phyloP scores from a whole-genome alignment of 2,113 vertebrate genomes.

The Porphyrio hochstetteri region DNA sequence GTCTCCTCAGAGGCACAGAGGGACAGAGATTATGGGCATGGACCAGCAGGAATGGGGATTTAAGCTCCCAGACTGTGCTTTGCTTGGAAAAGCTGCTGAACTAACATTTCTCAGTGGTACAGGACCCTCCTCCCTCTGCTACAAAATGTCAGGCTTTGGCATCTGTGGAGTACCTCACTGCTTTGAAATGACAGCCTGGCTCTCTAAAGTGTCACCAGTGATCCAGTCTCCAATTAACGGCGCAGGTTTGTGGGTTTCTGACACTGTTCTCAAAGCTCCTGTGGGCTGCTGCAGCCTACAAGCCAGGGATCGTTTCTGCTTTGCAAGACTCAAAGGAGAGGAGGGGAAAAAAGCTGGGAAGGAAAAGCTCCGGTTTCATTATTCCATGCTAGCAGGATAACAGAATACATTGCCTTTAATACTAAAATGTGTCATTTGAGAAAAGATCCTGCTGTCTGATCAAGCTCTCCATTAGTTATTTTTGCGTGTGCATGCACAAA shows the following conservation, averaged over 20 bases:
- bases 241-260: conserved; percentile 58
- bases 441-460: conserved; percentile 58
- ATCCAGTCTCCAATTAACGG: conserved; percentile 60
- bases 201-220: conserved; percentile 67
- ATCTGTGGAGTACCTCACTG: conserved; percentile 25
- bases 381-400: conserved; percentile 69
- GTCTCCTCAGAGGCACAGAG: background rate
- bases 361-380: conserved; percentile 57
- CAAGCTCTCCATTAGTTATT: conserved; percentile 58
- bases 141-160: conserved; percentile 45
- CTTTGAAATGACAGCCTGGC: conserved; percentile 55
- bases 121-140: background rate
- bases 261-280: conserved; percentile 61
- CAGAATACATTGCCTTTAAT: conserved; percentile 66
- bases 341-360: background rate
- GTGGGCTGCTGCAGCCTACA: conserved; percentile 68
- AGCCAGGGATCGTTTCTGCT: conserved; percentile 48
- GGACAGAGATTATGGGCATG: background rate
- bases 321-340: conserved; percentile 51
- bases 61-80: background rate
- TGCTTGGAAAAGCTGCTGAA: conserved; percentile 17
- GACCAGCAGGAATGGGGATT: background rate
- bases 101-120: background rate
- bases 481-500: conserved; percentile 48
- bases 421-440: conserved; percentile 67